Evolutionary conservation across 2,888 invertebrate genomes (phyloP).

Genomic region (Ommatoiulus sabulosus): DNA sequence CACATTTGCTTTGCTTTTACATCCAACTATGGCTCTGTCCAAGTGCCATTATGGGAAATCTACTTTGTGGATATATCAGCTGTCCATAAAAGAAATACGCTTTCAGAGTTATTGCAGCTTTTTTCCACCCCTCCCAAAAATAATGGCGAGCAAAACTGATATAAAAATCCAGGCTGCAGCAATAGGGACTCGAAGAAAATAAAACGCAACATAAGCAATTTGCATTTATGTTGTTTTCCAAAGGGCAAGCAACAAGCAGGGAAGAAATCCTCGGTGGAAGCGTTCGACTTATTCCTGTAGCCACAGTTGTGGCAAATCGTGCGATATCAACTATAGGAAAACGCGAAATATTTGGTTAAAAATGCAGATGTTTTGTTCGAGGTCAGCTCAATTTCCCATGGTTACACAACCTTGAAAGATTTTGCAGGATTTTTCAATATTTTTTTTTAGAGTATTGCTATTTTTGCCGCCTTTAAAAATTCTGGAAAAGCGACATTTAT

Average conservation of each 20-base stretch:
- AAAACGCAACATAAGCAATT: background rate
- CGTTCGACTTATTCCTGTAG: background rate
- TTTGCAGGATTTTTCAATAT: too few relatives aligned
- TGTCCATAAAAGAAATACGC: constrained; percentile 28
- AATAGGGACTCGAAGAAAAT: background rate
- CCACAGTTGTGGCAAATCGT: background rate
- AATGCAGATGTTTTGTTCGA: too few relatives aligned
- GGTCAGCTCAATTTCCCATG: too few relatives aligned
- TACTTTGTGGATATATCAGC: constrained; percentile 34
- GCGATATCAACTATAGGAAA: too few relatives aligned
- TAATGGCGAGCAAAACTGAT: constrained; percentile 17
- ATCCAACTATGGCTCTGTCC: constrained; percentile 34
- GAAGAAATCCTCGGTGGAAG: background rate
- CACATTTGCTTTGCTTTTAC: constrained; percentile 34
- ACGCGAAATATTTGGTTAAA: too few relatives aligned
- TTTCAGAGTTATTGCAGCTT: constrained; percentile 27
- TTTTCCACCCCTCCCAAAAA: constrained; percentile 26
- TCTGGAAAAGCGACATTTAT: too few relatives aligned
- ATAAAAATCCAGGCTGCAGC: background rate
- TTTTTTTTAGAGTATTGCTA: too few relatives aligned
- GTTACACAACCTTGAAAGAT: too few relatives aligned
- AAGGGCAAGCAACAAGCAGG: background rate
- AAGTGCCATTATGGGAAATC: constrained; percentile 34
- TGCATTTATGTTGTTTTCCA: background rate
- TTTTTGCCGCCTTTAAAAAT: too few relatives aligned